These are phyloP conservation scores for Eristalis pertinax DNA, from an alignment of 2,888 invertebrate species.

Conservation along the genomic window DNA sequence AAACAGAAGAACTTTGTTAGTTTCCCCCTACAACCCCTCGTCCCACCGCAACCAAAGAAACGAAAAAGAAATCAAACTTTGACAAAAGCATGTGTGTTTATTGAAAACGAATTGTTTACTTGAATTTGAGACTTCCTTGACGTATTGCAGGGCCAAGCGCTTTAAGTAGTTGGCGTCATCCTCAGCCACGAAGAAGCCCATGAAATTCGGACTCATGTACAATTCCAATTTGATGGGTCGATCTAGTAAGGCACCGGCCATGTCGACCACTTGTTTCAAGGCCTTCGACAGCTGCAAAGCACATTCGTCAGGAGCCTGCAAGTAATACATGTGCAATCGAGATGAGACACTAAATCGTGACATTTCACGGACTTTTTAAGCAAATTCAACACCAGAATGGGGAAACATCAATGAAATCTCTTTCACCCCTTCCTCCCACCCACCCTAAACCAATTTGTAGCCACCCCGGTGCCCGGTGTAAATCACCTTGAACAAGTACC, in stretches of 20 bases:
- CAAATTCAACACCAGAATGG: no score
- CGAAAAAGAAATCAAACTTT: conserved; percentile 13
- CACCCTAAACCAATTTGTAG: background rate
- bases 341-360: background rate
- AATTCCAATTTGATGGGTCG: conserved; percentile 88
- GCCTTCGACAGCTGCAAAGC: conserved; percentile 87
- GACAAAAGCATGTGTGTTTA: background rate
- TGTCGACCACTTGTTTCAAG: conserved; percentile 88
- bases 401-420: no score
- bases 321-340: conserved; percentile 41
- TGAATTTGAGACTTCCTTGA: conserved; percentile 89
- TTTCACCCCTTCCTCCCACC: background rate
- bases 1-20: conserved; percentile 63
- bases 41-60: conserved; percentile 56
- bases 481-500: background rate
- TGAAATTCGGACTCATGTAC: conserved; percentile 93
- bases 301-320: conserved; percentile 89
- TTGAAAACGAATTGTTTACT: conserved; percentile 83
- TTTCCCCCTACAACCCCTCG: conserved; percentile 17
- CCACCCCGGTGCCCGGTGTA: no score
- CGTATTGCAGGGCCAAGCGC: conserved; percentile 89
- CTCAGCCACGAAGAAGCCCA: conserved; percentile 94
- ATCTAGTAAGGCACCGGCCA: conserved; percentile 86
- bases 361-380: no score
- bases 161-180: conserved; percentile 91